Percentiles rank a stretch among this genome's conserved stretches.
Evolutionary conservation across 2,797 vertebrate species (phyloP).

Genomic region (Sparus aurata): DNA sequence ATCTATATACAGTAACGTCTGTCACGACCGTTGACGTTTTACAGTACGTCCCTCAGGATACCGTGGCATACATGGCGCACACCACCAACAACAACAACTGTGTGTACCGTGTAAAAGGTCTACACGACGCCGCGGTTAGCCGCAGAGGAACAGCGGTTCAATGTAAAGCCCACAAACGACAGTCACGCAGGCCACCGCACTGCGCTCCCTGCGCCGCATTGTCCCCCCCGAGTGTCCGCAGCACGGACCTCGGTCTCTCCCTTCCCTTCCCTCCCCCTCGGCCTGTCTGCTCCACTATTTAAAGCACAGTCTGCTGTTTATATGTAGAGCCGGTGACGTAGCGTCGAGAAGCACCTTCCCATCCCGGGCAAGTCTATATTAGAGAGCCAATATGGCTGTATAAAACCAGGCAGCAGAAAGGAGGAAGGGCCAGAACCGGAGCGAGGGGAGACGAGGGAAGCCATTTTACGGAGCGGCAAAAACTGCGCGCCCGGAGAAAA

Average conservation of each 20-base stretch:
- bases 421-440: conserved; percentile 92
- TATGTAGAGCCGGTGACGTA: conserved; percentile 97
- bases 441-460: conserved; percentile 80
- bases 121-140: too few species aligned
- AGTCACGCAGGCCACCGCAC: conserved; percentile 5
- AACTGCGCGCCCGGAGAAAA: conserved; percentile 39
- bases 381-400: conserved; percentile 97
- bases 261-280: conserved; percentile 60
- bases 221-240: conserved; percentile 82
- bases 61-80: not conserved
- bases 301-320: conserved; percentile 95
- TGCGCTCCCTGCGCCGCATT: conserved; percentile 57
- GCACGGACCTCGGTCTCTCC: conserved; percentile 71
- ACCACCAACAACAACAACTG: not conserved
- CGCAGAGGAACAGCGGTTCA: not conserved
- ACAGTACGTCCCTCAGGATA: not conserved
- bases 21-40: not conserved
- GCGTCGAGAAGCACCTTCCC: conserved; percentile 96
- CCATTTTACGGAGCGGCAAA: conserved; percentile 82
- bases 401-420: conserved; percentile 93
- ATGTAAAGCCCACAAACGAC: not conserved
- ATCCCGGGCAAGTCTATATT: conserved; percentile 98
- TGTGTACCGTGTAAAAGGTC: not conserved
- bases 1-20: not conserved
- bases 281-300: conserved; percentile 90